These are phyloP conservation scores for Gymnarchus niloticus DNA, from an alignment of 2,113 vertebrate species.

Conservation along the genomic window DNA sequence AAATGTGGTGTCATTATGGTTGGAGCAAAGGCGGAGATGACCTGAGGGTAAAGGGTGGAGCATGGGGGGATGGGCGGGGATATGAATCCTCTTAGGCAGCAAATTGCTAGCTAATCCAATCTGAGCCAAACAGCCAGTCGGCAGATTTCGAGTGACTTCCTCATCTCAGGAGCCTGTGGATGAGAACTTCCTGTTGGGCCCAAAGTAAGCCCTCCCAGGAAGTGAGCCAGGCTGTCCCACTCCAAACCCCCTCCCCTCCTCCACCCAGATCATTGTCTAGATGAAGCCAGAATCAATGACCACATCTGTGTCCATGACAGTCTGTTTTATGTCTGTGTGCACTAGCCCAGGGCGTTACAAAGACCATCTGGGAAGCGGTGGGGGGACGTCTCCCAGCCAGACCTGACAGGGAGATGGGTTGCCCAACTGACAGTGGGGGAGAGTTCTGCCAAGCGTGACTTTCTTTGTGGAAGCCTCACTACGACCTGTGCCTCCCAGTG, in stretches of 20 bases:
- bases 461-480: background rate
- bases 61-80: conserved; percentile 24
- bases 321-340: background rate
- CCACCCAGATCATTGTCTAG: conserved; percentile 30
- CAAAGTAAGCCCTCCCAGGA: background rate
- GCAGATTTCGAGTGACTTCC: conserved; percentile 36
- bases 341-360: background rate
- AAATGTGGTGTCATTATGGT: background rate
- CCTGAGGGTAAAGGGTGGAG: background rate
- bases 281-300: conserved; percentile 28
- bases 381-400: conserved; percentile 10
- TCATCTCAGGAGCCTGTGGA: conserved; percentile 21
- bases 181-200: background rate
- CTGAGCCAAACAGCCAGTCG: conserved; percentile 57
- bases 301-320: conserved; percentile 28
- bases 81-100: conserved; percentile 54
- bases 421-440: conserved; percentile 10
- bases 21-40: background rate
- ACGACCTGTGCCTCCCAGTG: background rate
- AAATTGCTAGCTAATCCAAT: conserved; percentile 65
- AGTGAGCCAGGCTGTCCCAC: conserved; percentile 17
- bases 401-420: conserved; percentile 27
- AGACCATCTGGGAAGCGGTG: conserved; percentile 15
- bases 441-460: background rate
- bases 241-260: background rate